These are phyloP conservation scores for Protonibea diacanthus DNA, from an alignment of 2,797 vertebrate species.

Conservation along the genomic window DNA sequence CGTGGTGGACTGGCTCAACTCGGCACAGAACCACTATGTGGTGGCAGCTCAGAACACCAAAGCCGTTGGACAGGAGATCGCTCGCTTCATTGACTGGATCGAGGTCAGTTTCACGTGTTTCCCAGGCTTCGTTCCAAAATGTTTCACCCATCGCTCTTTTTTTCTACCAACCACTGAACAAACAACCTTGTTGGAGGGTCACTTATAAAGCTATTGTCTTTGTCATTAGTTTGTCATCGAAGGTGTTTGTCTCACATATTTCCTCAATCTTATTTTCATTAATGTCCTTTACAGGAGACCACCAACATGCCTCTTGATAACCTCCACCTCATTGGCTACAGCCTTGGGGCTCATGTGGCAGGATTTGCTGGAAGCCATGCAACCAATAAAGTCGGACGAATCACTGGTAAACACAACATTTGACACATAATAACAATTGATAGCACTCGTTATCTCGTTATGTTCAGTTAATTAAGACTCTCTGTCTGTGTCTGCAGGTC, in stretches of 20 bases:
- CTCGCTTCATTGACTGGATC: slow-evolving; percentile 87
- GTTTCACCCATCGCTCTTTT: background rate
- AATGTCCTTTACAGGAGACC: slow-evolving; percentile 73
- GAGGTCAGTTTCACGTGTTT: slow-evolving; percentile 76
- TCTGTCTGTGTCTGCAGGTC: slow-evolving; percentile 70
- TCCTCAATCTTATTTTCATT: background rate
- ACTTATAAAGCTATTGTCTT: background rate
- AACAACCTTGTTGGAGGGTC: background rate
- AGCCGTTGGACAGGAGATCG: slow-evolving; percentile 84
- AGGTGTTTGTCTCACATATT: background rate
- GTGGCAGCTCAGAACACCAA: slow-evolving; percentile 86
- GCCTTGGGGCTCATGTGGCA: slow-evolving; percentile 87
- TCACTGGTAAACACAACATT: slow-evolving; percentile 81
- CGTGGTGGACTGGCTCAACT: slow-evolving; percentile 87
- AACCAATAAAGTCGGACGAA: slow-evolving; percentile 85
- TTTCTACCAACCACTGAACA: background rate
- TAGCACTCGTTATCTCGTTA: background rate
- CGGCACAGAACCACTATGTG: slow-evolving; percentile 86
- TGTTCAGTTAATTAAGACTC: background rate
- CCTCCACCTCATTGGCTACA: slow-evolving; percentile 89
- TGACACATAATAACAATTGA: no score
- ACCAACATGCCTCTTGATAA: slow-evolving; percentile 82
- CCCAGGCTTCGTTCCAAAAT: background rate
- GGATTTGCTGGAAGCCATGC: slow-evolving; percentile 87
- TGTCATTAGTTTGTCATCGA: background rate